Base-by-base conservation (phyloP, 53 echinoderm and acorn worm genomes). In the Paracentrotus lividus region DNA sequence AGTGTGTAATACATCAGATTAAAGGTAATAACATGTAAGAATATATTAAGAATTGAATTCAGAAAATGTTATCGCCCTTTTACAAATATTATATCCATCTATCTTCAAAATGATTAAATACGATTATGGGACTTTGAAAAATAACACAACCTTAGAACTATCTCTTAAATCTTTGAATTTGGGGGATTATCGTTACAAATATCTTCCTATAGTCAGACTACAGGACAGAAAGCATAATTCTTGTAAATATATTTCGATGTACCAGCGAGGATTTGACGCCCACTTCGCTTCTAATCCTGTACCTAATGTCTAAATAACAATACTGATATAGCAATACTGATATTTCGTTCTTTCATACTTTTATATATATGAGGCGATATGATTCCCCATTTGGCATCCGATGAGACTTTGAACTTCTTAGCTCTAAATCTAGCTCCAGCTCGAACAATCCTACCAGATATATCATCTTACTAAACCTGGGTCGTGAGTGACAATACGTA, bases 31-130 rank as follows among this genome's bases (percentile, higher is more conserved):
- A 47, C 44, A 27, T 24, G 44, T 81, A 18, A 81, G 72, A 72
- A 40, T 72, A 72, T 20, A 72, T 81, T 81, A 2, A 23, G 81
- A 49, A 24, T 81, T 81, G n/a, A 34, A 81, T 81, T 45, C 44
- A 4, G 0, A 3, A 10, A 47, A n/a, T 27, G 0, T 47, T 27
- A 47, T 42, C 47, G 16, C 13, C 45, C 44, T 3, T 47, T 44
- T 8, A 23, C n/a, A n/a, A n/a, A n/a, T n/a, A 81, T 8, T n/a
- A 3, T 12, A 81, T 45, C 81, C 47, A 16, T 40, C n/a, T 23
- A 13, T 81, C 44, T 81, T 81, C 33, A 12, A 24, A 5, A 78
- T 81, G n/a, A 45, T 47, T 47, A 3, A n/a, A 81, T 47, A 81
- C 49, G 81, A 81, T 81, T 27, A 47, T 9, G 44, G 81, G 81